Evolutionary conservation across 2,888 invertebrate species (phyloP), one percentile per base, ranked within the genome.

Genomic region (Cryptocephalus primarius): DNA sequence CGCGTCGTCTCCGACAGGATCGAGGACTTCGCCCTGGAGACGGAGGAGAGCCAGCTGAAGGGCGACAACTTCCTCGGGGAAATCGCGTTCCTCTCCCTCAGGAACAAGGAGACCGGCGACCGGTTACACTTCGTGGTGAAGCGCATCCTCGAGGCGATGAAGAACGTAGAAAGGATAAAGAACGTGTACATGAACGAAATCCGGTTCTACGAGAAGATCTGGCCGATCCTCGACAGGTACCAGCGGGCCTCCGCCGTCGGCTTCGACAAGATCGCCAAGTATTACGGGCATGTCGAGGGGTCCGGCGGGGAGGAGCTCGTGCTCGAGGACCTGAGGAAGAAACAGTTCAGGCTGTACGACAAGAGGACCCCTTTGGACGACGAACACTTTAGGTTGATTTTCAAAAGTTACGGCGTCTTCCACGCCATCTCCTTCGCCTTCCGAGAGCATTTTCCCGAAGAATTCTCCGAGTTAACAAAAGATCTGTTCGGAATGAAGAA

Each of bases 81-180:
- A 6, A 22, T 22, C 22, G 22, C 22, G 22, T 22, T 22, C 22
- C 22, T 22, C 22, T 22, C 22, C 22, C 22, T 22, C 22, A 22
- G 22, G 22, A 22, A 22, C 22, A 22, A 22, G 22, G 22, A 22
- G 22, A 22, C 22, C 2, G 22, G 22, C 22, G 22, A 22, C 22
- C 22, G 22, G 22, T 22, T 6, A 6, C 22, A 22, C 22, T 22
- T 22, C 22, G 22, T 22, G 3, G 22, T 22, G 3, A 22, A 81
- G 58, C 82, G 81, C 8, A 55, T 51, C 52, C 50, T 60, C 41
- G 52, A 56, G 40, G 58, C 52, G 47, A 52, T 40, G 2, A 52
- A 54, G 10, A 44, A 40, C 40, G 51, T 52, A 12, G 46, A 39
- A n/a, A 34, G 38, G 10, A 40, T 44, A 32, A 47, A 44, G 13